Conservation (phyloP, 1,140 invertebrate genomes). For the Octopus sinensis region DNA sequence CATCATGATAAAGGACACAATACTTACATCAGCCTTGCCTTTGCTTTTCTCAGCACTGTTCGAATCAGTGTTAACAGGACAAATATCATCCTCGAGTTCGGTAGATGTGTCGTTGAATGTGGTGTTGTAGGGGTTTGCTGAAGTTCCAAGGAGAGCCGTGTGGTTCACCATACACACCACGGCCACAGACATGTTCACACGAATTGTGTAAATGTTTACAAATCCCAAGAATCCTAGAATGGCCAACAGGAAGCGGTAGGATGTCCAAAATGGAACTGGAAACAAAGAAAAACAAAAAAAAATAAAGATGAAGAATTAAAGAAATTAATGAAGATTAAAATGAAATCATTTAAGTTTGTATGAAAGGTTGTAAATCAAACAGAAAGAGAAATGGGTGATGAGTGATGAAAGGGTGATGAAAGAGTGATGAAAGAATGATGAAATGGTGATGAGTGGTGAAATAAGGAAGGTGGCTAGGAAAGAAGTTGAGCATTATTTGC, state of each 20-base stretch:
- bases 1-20: neutral
- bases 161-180: constrained; percentile 54
- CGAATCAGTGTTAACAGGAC: neutral
- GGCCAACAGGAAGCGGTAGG: constrained; percentile 46
- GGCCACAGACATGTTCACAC: constrained; percentile 51
- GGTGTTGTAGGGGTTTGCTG: neutral
- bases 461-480: too few species aligned
- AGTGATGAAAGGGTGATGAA: too few species aligned
- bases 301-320: neutral
- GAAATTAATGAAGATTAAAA: neutral
- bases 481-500: too few species aligned
- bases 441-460: too few species aligned
- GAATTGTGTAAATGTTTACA: constrained; percentile 47
- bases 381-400: too few species aligned
- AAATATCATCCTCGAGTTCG: neutral
- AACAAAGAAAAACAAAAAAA: constrained; percentile 12
- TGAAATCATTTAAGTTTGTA: too few species aligned
- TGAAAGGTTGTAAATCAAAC: too few species aligned
- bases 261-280: constrained; percentile 50
- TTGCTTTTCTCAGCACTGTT: neutral
- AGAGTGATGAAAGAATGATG: too few species aligned
- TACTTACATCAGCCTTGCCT: neutral
- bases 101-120: neutral
- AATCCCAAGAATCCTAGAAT: constrained; percentile 51
- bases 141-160: constrained; percentile 30